These are phyloP conservation scores for Neopelma chrysocephalum DNA, from an alignment of 2,797 vertebrate species.

Conservation along the genomic window DNA sequence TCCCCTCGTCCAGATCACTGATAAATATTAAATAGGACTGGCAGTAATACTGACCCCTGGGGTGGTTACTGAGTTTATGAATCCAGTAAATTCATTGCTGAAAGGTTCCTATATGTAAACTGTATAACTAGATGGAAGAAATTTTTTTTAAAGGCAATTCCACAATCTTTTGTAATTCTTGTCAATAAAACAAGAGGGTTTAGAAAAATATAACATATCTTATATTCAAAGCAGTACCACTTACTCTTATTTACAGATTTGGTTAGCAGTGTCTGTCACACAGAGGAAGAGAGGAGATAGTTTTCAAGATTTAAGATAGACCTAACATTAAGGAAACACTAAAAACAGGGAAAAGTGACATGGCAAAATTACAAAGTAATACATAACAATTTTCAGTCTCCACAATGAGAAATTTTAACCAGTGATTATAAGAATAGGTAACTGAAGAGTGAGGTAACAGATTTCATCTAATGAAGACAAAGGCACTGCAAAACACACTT, in stretches of 20 bases:
- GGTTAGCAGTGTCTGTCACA: background rate
- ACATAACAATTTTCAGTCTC: background rate
- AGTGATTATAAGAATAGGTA: background rate
- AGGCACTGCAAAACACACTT: background rate
- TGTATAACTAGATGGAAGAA: background rate
- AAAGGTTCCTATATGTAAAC: background rate
- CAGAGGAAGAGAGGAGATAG: background rate
- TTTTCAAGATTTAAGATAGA: background rate
- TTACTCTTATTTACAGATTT: background rate
- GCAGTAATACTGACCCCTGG: background rate
- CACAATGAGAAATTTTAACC: background rate
- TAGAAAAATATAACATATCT: background rate
- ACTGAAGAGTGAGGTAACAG: background rate
- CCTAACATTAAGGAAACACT: background rate
- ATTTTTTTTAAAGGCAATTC: background rate
- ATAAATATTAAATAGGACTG: background rate
- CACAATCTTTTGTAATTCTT: background rate
- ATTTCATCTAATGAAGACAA: background rate
- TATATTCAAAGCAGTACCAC: background rate
- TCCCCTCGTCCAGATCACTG: background rate
- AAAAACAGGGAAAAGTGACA: background rate
- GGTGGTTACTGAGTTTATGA: background rate
- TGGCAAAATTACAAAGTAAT: background rate
- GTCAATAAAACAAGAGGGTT: background rate
- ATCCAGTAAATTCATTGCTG: background rate